Conservation (phyloP, 2,888 invertebrate genomes). For the Amiota minor region DNA sequence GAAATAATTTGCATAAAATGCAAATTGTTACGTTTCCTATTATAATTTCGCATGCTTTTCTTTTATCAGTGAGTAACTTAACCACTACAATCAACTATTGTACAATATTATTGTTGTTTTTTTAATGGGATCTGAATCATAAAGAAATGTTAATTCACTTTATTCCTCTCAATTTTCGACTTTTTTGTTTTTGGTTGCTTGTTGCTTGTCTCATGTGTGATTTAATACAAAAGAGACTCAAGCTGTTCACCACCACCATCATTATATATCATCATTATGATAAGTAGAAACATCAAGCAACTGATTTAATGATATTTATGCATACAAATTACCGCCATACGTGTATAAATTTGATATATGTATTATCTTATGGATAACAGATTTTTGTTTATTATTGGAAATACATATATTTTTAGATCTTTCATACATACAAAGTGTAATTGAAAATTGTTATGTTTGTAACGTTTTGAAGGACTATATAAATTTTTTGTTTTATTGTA, state of each 20-base stretch:
- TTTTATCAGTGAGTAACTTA: neutral
- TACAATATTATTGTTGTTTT: constrained; percentile 19
- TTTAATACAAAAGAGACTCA: neutral
- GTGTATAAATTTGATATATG: no score
- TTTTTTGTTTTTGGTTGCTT: constrained; percentile 29
- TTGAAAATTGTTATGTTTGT: no score
- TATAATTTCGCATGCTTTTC: constrained; percentile 34
- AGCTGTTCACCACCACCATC: neutral
- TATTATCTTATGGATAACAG: no score
- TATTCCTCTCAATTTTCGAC: neutral
- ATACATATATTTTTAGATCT: no score
- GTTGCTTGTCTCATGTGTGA: neutral
- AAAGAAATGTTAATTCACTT: constrained; percentile 5
- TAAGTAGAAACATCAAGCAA: neutral
- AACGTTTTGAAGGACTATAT: no score
- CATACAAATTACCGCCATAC: neutral
- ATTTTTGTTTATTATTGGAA: no score
- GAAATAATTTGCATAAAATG: constrained; percentile 24
- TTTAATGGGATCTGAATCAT: neutral
- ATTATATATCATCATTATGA: neutral
- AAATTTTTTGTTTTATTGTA: no score
- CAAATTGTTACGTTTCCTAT: constrained; percentile 30
- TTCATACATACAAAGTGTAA: no score
- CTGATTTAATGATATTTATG: constrained; percentile 14
- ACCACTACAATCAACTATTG: no score